phyloP scores from a whole-genome alignment of 1,140 invertebrate species.

The Bacillus rossius region DNA sequence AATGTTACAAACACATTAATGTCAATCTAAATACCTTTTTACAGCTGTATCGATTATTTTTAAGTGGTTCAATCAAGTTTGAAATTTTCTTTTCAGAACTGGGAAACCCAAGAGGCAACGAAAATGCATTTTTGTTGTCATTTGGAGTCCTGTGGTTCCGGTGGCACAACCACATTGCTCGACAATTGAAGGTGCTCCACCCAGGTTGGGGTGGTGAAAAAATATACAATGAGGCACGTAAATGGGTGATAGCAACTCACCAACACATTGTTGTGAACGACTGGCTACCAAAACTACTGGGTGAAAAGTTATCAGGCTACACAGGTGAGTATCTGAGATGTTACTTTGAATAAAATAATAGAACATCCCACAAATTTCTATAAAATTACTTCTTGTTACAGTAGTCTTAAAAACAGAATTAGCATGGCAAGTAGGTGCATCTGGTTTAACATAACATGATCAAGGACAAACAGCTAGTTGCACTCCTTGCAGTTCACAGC shows the following conservation, averaged over 20 bases:
- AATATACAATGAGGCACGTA: slow-evolving; percentile 53
- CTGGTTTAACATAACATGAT: neutral
- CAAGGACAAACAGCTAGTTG: too few relatives aligned
- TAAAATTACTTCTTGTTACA: too few relatives aligned
- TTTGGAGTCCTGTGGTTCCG: slow-evolving; percentile 55
- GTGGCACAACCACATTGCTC: slow-evolving; percentile 55
- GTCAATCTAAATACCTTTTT: too few relatives aligned
- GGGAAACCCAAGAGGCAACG: slow-evolving; percentile 55
- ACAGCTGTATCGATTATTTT: too few relatives aligned
- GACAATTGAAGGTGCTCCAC: slow-evolving; percentile 36
- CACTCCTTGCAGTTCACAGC: too few relatives aligned
- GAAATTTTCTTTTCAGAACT: slow-evolving; percentile 42
- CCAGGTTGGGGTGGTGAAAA: slow-evolving; percentile 44
- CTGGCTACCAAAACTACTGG: slow-evolving; percentile 48
- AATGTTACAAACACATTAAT: too few relatives aligned
- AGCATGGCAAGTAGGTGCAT: neutral
- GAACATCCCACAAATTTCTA: neutral
- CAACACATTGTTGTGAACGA: slow-evolving; percentile 48
- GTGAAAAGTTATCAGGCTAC: slow-evolving; percentile 30
- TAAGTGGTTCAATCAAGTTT: neutral
- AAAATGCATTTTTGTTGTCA: slow-evolving; percentile 50
- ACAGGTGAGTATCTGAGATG: slow-evolving; percentile 22
- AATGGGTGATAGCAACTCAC: slow-evolving; percentile 52
- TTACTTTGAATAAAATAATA: neutral
- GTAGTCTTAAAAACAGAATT: neutral